Evolutionary conservation across 2,888 invertebrate species (phyloP), one percentile per base, ranked within the genome.

Genomic region (Euproctis similis): DNA sequence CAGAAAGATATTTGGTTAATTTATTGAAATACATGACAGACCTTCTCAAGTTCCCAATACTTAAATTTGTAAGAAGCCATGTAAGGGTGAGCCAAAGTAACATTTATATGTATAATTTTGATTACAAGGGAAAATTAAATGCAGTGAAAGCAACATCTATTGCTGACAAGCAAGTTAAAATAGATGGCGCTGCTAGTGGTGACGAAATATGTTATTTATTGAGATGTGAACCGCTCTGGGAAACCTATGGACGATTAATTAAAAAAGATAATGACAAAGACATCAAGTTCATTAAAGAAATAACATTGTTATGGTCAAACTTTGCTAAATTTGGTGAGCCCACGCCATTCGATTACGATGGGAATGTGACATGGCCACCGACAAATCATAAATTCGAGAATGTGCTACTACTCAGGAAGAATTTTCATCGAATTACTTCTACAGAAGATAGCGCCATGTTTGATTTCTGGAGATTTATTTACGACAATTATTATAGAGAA

Each of bases 161-260:
- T 4, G 58, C 52, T 3, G 62, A 59, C 25, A 30, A 52, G 1
- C 58, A 53, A 2, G 31, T 42, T 1, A 59, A 51, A 45, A 53
- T 81, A 20, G 72, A 66, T 44, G 86, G 86, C 21, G 75, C 81
- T n/a, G 69, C 82, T 1, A 74, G 69, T 24, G 85, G 80, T 10
- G 85, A 86, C 33, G 86, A 86, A 54, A 58, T 84, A 39, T 78
- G 81, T 40, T 86, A 86, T 42, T 43, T 86, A 26, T 61, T 85
- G 26, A 78, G 64, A 59, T 85, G 85, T 49, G 72, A 76, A 38
- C 82, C 78, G 3, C 50, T 76, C 32, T 64, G 62, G 61, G 72
- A 78, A 44, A 39, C 40, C 34, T 85, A 85, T 38, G 50, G 63
- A 10, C 53, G 61, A 30, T 34, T 67, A 12, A 62, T 37, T 22